A percentile compares a stretch with the other conserved stretches of the same genome.
phyloP scores from a whole-genome alignment of 2,888 invertebrate genomes.

The Philonicus albiceps region DNA sequence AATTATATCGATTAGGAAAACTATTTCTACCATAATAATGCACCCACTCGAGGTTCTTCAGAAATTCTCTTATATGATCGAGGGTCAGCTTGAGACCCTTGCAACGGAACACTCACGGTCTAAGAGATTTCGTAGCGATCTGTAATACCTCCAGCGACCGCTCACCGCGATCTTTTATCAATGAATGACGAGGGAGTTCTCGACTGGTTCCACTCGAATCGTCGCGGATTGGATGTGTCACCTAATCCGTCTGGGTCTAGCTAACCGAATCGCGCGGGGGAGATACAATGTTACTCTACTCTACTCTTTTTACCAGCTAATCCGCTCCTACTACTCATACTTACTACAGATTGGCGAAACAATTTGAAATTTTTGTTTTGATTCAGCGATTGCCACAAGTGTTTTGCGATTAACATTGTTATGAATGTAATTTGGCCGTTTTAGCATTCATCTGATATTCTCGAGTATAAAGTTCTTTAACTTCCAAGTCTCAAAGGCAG shows the following conservation, averaged over 20 bases:
- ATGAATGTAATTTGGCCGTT: neutral
- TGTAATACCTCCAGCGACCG: conserved; percentile 5
- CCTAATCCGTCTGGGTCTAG: neutral
- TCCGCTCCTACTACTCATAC: neutral
- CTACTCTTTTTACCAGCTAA: neutral
- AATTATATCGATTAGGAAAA: neutral
- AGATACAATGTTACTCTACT: neutral
- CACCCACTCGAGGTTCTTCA: neutral
- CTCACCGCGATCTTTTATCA: conserved; percentile 41
- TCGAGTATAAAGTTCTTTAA: neutral
- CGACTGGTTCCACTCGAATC: conserved; percentile 15
- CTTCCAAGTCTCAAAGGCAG: neutral
- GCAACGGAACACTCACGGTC: neutral
- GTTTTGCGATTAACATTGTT: conserved; percentile 12
- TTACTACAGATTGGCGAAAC: neutral
- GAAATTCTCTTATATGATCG: neutral
- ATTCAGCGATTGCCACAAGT: conserved; percentile 11
- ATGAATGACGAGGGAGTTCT: conserved; percentile 35
- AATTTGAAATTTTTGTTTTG: conserved; percentile 5
- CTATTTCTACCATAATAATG: neutral
- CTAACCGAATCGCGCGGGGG: neutral
- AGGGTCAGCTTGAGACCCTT: neutral
- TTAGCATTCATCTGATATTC: neutral
- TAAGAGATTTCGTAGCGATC: neutral
- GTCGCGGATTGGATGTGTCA: neutral